phyloP scores from a whole-genome alignment of 1,140 invertebrate genomes.

The Teleogryllus occipitalis region DNA sequence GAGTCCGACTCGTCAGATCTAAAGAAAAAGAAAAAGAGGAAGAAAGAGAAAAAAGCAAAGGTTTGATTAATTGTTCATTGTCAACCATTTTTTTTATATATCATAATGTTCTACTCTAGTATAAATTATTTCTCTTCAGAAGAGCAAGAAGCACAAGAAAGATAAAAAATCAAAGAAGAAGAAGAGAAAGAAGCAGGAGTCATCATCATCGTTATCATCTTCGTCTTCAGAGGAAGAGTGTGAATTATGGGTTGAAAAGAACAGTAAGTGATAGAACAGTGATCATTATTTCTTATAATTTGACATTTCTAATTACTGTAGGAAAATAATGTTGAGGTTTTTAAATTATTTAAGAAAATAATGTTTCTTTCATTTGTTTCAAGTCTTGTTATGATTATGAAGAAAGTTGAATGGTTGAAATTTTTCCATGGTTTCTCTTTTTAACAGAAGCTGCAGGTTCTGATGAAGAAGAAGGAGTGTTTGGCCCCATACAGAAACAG shows the following conservation, averaged over 20 bases:
- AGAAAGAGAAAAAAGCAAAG: slow-evolving; percentile 44
- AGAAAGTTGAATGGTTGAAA: too few species aligned
- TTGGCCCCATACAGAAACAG: slow-evolving; percentile 63
- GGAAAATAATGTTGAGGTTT: too few species aligned
- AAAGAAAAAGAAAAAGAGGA: slow-evolving; percentile 43
- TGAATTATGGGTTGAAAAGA: slow-evolving; percentile 26
- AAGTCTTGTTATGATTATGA: too few species aligned
- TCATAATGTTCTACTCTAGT: not conserved
- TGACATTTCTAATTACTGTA: too few species aligned
- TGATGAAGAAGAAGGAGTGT: slow-evolving; percentile 46
- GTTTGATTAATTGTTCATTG: not conserved
- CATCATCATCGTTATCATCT: not conserved
- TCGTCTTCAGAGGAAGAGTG: slow-evolving; percentile 13
- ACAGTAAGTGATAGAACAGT: slow-evolving; percentile 18
- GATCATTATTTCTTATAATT: not conserved
- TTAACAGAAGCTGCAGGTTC: slow-evolving; percentile 19
- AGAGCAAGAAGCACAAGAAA: slow-evolving; percentile 20
- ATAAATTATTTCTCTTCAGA: not conserved
- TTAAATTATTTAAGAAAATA: too few species aligned
- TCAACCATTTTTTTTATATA: not conserved
- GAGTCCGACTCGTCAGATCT: slow-evolving; percentile 37
- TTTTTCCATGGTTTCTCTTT: too few species aligned
- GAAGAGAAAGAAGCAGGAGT: slow-evolving; percentile 22
- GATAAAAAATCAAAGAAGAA: slow-evolving; percentile 24
- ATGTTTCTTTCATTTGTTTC: too few species aligned